Evolutionary conservation across 2,888 invertebrate species (phyloP).

Genomic region (Atethmia centrago): DNA sequence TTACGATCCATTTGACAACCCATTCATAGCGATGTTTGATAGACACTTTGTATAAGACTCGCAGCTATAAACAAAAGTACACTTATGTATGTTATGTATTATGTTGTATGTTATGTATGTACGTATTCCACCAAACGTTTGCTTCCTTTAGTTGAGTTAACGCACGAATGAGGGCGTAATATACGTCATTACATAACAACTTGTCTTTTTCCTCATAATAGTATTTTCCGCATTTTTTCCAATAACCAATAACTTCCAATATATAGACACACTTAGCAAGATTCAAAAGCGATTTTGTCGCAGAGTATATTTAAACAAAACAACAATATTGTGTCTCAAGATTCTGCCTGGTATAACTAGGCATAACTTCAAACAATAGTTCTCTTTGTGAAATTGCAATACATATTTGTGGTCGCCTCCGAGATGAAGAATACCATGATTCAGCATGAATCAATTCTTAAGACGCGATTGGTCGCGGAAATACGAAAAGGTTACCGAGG

Average conservation of each 20-base stretch:
- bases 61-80: neutral
- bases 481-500: no score
- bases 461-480: no score
- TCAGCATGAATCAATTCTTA: neutral
- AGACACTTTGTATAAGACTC: slow-evolving; percentile 5
- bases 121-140: slow-evolving; percentile 6
- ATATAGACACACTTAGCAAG: neutral
- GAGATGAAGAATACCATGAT: neutral
- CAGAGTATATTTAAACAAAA: neutral
- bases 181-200: slow-evolving; percentile 20
- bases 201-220: neutral
- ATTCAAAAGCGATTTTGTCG: neutral
- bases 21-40: slow-evolving; percentile 10
- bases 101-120: no score
- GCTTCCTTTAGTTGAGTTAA: slow-evolving; percentile 18
- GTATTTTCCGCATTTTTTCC: neutral
- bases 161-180: slow-evolving; percentile 17
- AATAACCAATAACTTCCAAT: slow-evolving; percentile 1
- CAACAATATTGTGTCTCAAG: neutral
- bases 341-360: no score
- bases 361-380: neutral
- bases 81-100: neutral
- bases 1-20: neutral
- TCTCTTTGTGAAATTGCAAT: neutral
- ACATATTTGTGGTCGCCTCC: neutral